Evolutionary conservation across 2,888 invertebrate species (phyloP).

Genomic region (Protophormia terraenovae): DNA sequence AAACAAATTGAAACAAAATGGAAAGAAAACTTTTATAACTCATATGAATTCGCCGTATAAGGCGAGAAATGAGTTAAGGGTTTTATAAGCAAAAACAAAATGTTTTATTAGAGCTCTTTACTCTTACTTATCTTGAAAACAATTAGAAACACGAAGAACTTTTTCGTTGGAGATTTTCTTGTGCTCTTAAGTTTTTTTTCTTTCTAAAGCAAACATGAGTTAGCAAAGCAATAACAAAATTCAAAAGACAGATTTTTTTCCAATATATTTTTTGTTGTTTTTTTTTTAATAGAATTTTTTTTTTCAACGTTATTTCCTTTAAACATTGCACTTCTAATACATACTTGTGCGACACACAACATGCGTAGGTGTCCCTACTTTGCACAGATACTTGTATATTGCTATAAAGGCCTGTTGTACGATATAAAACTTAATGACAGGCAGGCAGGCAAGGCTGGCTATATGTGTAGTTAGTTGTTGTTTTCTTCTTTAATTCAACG

Average conservation of each 20-base stretch:
- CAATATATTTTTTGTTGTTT: background rate
- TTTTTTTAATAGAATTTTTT: background rate
- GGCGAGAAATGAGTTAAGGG: background rate
- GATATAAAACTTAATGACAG: constrained; percentile 28
- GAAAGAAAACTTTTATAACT: constrained; percentile 19
- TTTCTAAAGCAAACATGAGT: background rate
- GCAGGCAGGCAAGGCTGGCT: constrained; percentile 39
- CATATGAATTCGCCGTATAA: constrained; percentile 47
- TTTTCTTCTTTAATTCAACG: constrained; percentile 65
- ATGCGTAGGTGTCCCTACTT: constrained; percentile 65
- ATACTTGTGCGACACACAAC: constrained; percentile 27
- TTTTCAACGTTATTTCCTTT: background rate
- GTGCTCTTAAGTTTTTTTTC: background rate
- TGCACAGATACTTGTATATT: background rate
- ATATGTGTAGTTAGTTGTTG: constrained; percentile 16
- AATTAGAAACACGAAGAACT: background rate
- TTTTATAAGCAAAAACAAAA: background rate
- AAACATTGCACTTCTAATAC: background rate
- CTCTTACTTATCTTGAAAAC: background rate
- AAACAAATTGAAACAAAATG: constrained; percentile 51
- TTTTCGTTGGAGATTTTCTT: background rate
- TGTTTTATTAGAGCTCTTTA: no score
- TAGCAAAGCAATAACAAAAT: background rate
- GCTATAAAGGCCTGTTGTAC: background rate
- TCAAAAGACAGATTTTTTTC: background rate